phyloP scores from a whole-genome alignment of 2,888 invertebrate genomes.

The Acanthopleura granulata region DNA sequence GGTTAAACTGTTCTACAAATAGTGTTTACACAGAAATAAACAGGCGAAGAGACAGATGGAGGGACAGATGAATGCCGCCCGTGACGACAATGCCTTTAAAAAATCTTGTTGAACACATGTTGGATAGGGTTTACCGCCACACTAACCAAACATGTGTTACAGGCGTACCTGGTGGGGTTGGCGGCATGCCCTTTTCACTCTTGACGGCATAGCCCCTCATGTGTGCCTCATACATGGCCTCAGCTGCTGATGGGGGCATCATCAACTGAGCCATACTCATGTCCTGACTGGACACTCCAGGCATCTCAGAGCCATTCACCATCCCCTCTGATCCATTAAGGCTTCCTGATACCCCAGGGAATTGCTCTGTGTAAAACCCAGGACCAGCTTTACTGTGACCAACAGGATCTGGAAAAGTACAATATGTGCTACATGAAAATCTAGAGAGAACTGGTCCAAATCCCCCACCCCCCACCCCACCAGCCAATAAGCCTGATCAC shows the following conservation, averaged over 20 bases:
- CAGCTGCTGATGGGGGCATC: constrained; percentile 28
- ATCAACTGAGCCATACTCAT: not conserved
- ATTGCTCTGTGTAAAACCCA: constrained; percentile 44
- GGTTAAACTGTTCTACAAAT: too few species aligned
- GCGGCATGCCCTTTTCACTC: constrained; percentile 47
- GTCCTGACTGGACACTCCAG: not conserved
- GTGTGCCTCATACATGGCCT: constrained; percentile 28
- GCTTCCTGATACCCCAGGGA: constrained; percentile 28
- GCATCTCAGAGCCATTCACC: not conserved
- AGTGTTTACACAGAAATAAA: too few species aligned
- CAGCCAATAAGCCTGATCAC: too few species aligned
- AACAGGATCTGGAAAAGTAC: not conserved
- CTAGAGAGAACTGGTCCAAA: too few species aligned
- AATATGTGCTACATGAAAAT: too few species aligned
- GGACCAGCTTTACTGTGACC: constrained; percentile 33
- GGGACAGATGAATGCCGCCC: too few species aligned
- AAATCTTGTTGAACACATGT: too few species aligned
- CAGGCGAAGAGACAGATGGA: too few species aligned
- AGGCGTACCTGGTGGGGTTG: constrained; percentile 49
- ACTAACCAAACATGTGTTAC: too few species aligned
- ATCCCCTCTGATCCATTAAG: not conserved
- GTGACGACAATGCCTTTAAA: too few species aligned
- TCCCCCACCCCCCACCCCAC: too few species aligned
- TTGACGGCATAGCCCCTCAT: constrained; percentile 30
- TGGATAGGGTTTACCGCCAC: too few species aligned